Evolutionary conservation across 2,888 invertebrate genomes (phyloP), one percentile per base, ranked within the genome.

Genomic region (Automeris io): DNA sequence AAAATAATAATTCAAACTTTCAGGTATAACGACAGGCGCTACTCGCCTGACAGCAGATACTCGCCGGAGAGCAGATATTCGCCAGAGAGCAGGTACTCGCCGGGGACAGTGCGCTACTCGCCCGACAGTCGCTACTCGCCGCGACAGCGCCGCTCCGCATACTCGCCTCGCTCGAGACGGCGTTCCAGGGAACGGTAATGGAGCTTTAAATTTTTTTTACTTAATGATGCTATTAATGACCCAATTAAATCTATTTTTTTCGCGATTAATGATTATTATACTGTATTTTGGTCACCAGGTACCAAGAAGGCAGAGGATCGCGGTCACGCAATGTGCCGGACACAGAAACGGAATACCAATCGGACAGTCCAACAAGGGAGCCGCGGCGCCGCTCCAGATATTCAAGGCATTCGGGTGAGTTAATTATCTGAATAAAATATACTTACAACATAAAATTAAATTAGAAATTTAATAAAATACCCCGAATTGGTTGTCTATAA

Each of bases 281-380:
- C n/a, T n/a, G n/a, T 12, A 13, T 23, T n/a, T 21, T 9, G 19
- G 2, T n/a, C 33, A 21, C 6, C 42, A 82, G 85, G 49, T 81
- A 80, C 42, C 66, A 69, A 13, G 73, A 64, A 5, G 67, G 65
- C 0, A 71, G 80, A 5, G 64, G 54, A 6, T 61, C 71, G 12
- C 61, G 75, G 2, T 51, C 69, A 26, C 66, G 66, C 43, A 66
- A 62, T 45, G 58, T 70, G 1, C 62, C 73, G 0, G 90, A 90
- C 55, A 90, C 90, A n/a, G 91, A 91, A 64, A 89, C 91, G 8
- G 92, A 92, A 59, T 89, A 89, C 55, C 90, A 90, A 74, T 91
- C 91, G 2, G 90, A 90, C 51, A 90, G 90, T 33, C 91, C 91
- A 8, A 75, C 91, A 1, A 66, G 88, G 35, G 60, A 70, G 25